Evolutionary conservation across 2,113 vertebrate species (phyloP).

Genomic region (Ictalurus furcatus): DNA sequence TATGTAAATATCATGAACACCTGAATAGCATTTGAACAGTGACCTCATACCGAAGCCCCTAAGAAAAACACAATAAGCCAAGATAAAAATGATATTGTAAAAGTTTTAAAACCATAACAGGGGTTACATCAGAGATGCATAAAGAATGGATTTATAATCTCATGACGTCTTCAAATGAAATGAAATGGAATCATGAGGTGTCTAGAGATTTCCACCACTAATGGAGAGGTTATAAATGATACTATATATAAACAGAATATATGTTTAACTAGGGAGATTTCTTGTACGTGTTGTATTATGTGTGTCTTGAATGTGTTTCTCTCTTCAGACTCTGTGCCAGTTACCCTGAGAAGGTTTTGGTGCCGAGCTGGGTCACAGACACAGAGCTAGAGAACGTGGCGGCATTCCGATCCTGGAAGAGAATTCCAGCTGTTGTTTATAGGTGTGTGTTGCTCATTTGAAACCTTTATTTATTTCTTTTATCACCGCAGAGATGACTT

Average conservation of each 20-base stretch:
- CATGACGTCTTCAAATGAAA: not conserved
- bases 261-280: not conserved
- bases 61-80: not conserved
- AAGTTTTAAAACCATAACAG: not conserved
- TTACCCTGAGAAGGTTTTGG: conserved; percentile 94
- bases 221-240: not conserved
- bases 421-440: conserved; percentile 94
- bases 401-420: conserved; percentile 95
- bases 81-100: not conserved
- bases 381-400: conserved; percentile 96
- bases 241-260: not conserved
- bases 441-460: conserved; percentile 74
- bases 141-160: not conserved
- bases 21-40: not conserved
- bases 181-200: not conserved
- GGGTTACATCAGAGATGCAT: not conserved
- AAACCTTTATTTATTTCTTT: not conserved
- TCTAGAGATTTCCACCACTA: not conserved
- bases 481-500: not conserved
- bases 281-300: not conserved
- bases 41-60: not conserved
- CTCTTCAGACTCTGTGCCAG: conserved; percentile 87
- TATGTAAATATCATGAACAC: not conserved
- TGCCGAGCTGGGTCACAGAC: conserved; percentile 95
- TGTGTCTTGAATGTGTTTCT: conserved; percentile 3